Evolutionary conservation across 35 echinoderm and acorn worm genomes (phyloP).

Genomic region (Ophiothrix spiculata): DNA sequence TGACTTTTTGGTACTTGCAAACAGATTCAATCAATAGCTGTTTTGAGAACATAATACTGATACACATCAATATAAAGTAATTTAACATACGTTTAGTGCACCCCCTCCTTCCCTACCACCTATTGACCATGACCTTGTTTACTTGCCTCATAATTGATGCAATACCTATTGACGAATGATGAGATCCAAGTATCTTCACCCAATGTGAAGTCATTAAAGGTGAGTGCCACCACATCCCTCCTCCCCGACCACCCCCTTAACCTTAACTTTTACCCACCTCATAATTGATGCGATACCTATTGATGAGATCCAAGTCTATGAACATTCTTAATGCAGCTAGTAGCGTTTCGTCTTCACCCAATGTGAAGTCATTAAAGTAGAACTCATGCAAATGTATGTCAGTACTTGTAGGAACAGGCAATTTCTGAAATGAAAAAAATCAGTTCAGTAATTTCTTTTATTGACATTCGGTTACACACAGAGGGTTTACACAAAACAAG

Average conservation of each 20-base stretch:
- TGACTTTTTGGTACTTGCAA: no score
- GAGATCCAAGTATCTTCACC: constrained; percentile 91
- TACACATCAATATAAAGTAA: no score
- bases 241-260: no score
- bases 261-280: constrained; percentile 55
- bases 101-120: no score
- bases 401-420: constrained; percentile 58
- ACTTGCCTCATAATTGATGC: constrained; percentile 96
- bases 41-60: no score
- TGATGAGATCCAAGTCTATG: constrained; percentile 85
- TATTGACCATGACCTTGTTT: not conserved
- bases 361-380: constrained; percentile 81
- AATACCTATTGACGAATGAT: constrained; percentile 84
- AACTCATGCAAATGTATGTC: constrained; percentile 66
- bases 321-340: constrained; percentile 86
- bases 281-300: constrained; percentile 95
- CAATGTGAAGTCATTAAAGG: no score
- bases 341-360: constrained; percentile 88
- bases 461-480: no score
- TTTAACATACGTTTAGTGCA: no score
- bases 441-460: not conserved
- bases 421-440: constrained; percentile 66
- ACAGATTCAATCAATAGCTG: no score
- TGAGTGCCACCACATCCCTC: no score
- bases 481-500: no score